Conservation (phyloP, 2,113 vertebrate genomes). For the Nicator chloris region DNA sequence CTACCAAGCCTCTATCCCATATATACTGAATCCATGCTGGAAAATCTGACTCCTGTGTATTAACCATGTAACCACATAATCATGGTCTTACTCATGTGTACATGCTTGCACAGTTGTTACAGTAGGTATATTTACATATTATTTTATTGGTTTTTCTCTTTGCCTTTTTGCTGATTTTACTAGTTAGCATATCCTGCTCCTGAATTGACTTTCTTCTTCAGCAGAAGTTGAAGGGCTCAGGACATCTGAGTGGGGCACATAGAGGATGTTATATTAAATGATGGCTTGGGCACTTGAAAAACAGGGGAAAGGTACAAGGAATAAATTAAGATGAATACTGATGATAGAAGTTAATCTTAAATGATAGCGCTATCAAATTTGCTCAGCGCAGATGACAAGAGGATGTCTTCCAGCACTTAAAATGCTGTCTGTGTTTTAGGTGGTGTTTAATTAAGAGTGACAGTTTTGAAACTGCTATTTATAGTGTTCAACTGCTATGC, state of each 20-base stretch:
- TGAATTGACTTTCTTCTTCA: background rate
- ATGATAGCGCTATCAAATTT: background rate
- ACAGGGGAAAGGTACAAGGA: background rate
- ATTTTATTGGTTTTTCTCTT: background rate
- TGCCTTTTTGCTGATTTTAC: background rate
- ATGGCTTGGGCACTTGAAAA: background rate
- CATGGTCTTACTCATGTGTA: accelerated
- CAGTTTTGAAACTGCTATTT: slow-evolving; percentile 42
- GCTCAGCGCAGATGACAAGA: slow-evolving; percentile 15
- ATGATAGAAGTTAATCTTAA: background rate
- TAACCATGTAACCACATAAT: background rate
- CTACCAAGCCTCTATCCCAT: background rate
- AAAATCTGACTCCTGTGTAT: background rate
- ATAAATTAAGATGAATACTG: background rate
- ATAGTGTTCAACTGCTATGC: background rate
- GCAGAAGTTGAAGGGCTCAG: background rate
- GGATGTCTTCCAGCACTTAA: slow-evolving; percentile 25
- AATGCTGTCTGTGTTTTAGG: slow-evolving; percentile 40
- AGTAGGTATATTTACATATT: background rate
- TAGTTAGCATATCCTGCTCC: background rate
- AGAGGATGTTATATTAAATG: background rate
- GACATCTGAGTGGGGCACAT: background rate
- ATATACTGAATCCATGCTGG: background rate
- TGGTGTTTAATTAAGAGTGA: slow-evolving; percentile 43
- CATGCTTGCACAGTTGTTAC: background rate